Evolutionary conservation across 1,140 invertebrate genomes (phyloP).

Genomic region (Cotesia typhae): DNA sequence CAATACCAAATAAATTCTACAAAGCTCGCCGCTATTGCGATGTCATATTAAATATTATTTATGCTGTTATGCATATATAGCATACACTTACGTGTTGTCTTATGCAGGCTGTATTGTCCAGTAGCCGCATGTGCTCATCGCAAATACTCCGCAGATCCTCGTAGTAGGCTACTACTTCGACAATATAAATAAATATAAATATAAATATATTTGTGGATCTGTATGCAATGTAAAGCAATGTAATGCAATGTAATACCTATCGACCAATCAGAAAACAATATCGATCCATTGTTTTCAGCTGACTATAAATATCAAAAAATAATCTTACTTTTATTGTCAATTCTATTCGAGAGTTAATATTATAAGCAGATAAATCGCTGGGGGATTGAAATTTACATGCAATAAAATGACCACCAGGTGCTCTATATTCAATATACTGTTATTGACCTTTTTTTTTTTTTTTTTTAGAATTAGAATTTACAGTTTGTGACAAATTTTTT

Average conservation of each 20-base stretch:
- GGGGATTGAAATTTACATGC: neutral
- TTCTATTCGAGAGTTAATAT: conserved; percentile 1
- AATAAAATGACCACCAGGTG: neutral
- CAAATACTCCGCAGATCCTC: neutral
- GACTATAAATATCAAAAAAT: conserved; percentile 65
- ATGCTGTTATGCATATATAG: conserved; percentile 46
- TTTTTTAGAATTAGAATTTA: too few species aligned
- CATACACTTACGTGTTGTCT: conserved; percentile 41
- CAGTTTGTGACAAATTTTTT: too few species aligned
- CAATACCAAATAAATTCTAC: conserved; percentile 64
- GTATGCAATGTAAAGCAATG: conserved; percentile 32
- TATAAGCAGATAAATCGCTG: too few species aligned
- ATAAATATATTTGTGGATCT: conserved; percentile 36
- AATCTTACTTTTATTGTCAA: conserved; percentile 34
- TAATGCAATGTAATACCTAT: conserved; percentile 13
- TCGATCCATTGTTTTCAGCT: conserved; percentile 63
- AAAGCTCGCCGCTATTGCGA: conserved; percentile 49
- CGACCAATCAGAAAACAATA: conserved; percentile 65
- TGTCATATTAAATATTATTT: conserved; percentile 68
- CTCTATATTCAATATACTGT: neutral
- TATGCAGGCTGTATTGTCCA: conserved; percentile 25
- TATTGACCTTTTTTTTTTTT: too few species aligned
- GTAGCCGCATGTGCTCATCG: conserved; percentile 22
- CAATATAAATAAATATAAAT: neutral
- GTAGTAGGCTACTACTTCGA: neutral